Conservation (phyloP, 2,797 vertebrate species). For the Tragelaphus oryx region DNA sequence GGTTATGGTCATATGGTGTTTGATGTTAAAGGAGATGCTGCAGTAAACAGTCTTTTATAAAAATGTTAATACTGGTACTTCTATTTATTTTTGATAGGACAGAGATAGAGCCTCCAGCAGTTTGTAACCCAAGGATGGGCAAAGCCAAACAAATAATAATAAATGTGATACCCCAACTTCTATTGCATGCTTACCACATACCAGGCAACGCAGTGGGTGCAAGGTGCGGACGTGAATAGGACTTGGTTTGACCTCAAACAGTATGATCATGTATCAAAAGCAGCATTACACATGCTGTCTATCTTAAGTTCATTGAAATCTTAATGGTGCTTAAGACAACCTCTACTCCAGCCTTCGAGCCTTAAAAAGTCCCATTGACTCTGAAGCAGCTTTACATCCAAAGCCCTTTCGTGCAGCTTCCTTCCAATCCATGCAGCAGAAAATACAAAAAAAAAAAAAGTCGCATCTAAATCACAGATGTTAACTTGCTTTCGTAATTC, state of each 20-base stretch:
- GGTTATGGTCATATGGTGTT: neutral
- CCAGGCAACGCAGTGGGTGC: neutral
- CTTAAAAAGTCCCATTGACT: neutral
- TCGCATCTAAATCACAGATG: neutral
- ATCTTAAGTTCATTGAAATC: neutral
- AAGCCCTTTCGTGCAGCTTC: neutral
- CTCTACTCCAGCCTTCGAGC: neutral
- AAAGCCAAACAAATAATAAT: neutral
- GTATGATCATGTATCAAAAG: neutral
- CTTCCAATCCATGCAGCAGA: neutral
- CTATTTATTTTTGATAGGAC: neutral
- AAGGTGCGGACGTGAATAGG: rapidly evolving
- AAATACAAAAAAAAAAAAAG: neutral
- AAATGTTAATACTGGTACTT: neutral
- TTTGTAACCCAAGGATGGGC: neutral
- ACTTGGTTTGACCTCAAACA: neutral
- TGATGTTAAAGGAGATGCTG: neutral
- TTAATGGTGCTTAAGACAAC: neutral
- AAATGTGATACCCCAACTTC: neutral
- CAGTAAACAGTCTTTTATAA: neutral
- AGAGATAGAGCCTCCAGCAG: neutral
- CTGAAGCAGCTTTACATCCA: neutral
- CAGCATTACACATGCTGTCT: neutral
- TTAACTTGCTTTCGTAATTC: neutral
- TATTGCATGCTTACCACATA: neutral